A percentile compares a stretch with the other conserved stretches of the same genome.
phyloP scores from a whole-genome alignment of 2,113 vertebrate genomes.

The Clupea harengus region DNA sequence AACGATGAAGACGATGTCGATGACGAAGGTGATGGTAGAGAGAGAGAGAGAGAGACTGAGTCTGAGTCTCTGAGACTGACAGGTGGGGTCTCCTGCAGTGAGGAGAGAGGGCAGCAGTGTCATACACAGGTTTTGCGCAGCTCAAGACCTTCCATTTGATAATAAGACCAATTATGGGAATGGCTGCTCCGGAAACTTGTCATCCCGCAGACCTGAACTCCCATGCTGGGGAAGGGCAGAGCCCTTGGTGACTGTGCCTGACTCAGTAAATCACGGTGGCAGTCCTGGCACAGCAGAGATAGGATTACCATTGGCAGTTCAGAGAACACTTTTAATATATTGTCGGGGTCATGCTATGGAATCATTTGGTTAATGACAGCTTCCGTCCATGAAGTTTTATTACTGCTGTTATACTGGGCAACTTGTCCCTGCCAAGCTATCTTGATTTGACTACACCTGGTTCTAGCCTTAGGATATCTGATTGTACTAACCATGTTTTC shows the following conservation, averaged over 20 bases:
- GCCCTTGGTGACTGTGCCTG: not conserved
- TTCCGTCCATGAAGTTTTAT: too few relatives aligned
- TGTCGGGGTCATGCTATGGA: too few relatives aligned
- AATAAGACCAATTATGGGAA: not conserved
- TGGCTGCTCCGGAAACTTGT: not conserved
- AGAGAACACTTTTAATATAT: too few relatives aligned
- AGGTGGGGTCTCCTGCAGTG: not conserved
- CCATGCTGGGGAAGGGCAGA: not conserved
- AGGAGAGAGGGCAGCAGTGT: constrained; percentile 1
- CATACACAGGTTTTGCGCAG: not conserved
- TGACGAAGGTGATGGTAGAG: too few relatives aligned
- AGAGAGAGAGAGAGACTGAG: not conserved
- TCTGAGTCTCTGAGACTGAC: not conserved
- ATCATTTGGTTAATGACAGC: too few relatives aligned
- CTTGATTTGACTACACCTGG: too few relatives aligned
- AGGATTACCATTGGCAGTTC: too few relatives aligned
- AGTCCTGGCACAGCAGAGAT: not conserved
- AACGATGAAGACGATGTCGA: too few relatives aligned
- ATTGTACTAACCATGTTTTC: too few relatives aligned
- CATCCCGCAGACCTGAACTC: not conserved
- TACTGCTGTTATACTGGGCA: too few relatives aligned
- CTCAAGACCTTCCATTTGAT: not conserved
- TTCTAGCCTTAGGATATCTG: too few relatives aligned
- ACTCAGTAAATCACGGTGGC: not conserved
- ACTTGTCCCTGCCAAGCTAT: too few relatives aligned